Conservation (phyloP, 2,797 vertebrate genomes). For the Smutsia gigantea region DNA sequence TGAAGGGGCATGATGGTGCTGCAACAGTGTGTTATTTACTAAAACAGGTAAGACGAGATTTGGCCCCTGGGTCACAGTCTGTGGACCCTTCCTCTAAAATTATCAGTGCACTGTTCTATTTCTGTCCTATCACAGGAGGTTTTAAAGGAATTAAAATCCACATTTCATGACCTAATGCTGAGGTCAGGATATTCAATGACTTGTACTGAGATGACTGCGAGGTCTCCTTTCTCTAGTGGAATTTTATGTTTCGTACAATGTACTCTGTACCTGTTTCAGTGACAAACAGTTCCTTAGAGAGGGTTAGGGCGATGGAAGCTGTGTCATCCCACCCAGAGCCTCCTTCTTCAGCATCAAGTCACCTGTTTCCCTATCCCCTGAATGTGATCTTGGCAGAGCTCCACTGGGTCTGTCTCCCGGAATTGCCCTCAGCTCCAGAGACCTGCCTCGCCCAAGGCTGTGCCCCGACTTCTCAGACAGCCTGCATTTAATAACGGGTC, state of each 20-base stretch:
- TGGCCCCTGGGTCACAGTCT: fast-evolving
- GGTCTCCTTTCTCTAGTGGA: background rate
- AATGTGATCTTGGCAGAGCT: background rate
- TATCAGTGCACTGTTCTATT: fast-evolving
- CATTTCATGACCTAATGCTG: background rate
- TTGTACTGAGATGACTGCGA: fast-evolving
- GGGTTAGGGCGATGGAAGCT: background rate
- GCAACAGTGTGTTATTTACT: background rate
- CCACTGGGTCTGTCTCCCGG: background rate
- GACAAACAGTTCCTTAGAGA: background rate
- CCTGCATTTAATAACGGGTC: too few species aligned
- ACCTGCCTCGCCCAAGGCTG: background rate
- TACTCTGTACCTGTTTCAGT: background rate
- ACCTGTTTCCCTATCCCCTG: background rate
- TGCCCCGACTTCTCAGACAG: background rate
- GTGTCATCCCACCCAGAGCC: background rate
- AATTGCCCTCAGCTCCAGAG: background rate
- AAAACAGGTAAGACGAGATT: too few species aligned
- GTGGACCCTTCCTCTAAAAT: background rate
- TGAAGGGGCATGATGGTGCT: too few species aligned
- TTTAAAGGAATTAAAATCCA: background rate
- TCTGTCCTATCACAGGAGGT: too few species aligned
- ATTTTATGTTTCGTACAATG: too few species aligned
- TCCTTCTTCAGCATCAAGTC: too few species aligned
- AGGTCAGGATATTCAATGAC: background rate